A percentile compares a stretch with the other conserved stretches of the same genome.
phyloP scores from a whole-genome alignment of 2,888 invertebrate species.

The Ophion ellenae region DNA sequence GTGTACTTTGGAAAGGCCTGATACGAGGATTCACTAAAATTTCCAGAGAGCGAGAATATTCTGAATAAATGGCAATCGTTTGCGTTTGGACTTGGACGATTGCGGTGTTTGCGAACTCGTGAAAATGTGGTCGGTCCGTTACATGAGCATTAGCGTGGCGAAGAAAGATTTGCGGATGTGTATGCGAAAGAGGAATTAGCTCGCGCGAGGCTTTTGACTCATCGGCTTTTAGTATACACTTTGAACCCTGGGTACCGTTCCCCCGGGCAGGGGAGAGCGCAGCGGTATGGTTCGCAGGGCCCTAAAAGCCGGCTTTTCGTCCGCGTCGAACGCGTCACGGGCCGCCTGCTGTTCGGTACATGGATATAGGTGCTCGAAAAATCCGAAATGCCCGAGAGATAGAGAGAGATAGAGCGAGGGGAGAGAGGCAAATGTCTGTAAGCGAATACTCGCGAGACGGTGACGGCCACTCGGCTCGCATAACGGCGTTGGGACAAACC shows the following conservation, averaged over 20 bases:
- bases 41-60: too few species aligned
- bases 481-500: conserved; percentile 42
- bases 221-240: conserved; percentile 54
- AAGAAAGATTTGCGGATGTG: conserved; percentile 4
- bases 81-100: neutral
- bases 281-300: neutral
- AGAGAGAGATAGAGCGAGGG: conserved; percentile 1
- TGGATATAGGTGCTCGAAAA: conserved; percentile 37
- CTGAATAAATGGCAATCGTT: too few species aligned
- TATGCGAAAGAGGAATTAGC: conserved; percentile 50
- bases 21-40: too few species aligned
- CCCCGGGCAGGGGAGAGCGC: neutral
- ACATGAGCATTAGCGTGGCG: neutral
- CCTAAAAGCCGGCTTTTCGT: conserved; percentile 54
- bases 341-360: conserved; percentile 57
- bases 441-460: conserved; percentile 42
- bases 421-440: conserved; percentile 2
- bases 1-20: too few species aligned
- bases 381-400: conserved; percentile 48
- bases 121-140: neutral
- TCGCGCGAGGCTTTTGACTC: conserved; percentile 58
- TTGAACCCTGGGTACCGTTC: conserved; percentile 29
- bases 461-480: conserved; percentile 20
- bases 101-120: neutral
- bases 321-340: conserved; percentile 40